Evolutionary conservation across 2,113 vertebrate genomes (phyloP).

Genomic region (Macquaria australasica): DNA sequence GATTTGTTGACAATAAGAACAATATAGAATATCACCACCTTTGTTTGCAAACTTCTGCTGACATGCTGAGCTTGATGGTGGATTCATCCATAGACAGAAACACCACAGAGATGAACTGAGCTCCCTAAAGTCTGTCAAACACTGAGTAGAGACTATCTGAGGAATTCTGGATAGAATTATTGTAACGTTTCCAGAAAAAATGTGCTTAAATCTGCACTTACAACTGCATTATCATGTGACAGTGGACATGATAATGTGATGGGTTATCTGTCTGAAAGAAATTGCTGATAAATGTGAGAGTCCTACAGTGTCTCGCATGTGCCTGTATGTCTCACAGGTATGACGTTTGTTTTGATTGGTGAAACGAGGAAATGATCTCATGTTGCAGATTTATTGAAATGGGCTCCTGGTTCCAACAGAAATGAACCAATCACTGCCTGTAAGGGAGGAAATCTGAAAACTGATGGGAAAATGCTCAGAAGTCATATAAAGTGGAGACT

Average conservation of each 20-base stretch:
- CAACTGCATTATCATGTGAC: not conserved
- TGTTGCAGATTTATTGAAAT: not conserved
- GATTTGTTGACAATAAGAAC: not conserved
- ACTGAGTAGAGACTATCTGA: not conserved
- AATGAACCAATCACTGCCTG: not conserved
- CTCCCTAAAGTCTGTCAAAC: not conserved
- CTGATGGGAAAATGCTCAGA: not conserved
- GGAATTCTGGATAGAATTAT: not conserved
- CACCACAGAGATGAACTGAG: not conserved
- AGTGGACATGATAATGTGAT: not conserved
- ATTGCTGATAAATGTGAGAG: not conserved
- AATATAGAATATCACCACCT: not conserved
- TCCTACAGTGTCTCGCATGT: accelerated
- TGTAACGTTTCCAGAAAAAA: not conserved
- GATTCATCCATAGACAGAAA: not conserved
- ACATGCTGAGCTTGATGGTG: not conserved
- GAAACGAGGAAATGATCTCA: not conserved
- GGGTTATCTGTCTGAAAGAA: not conserved
- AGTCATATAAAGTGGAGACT: not conserved
- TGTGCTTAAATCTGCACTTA: not conserved
- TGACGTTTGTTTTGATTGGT: not conserved
- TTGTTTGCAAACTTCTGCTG: not conserved
- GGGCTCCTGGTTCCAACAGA: not conserved
- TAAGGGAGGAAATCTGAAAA: not conserved
- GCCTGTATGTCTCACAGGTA: not conserved